phyloP scores from a whole-genome alignment of 23 tunicate genomes.

The Aplidium turbinatum region DNA sequence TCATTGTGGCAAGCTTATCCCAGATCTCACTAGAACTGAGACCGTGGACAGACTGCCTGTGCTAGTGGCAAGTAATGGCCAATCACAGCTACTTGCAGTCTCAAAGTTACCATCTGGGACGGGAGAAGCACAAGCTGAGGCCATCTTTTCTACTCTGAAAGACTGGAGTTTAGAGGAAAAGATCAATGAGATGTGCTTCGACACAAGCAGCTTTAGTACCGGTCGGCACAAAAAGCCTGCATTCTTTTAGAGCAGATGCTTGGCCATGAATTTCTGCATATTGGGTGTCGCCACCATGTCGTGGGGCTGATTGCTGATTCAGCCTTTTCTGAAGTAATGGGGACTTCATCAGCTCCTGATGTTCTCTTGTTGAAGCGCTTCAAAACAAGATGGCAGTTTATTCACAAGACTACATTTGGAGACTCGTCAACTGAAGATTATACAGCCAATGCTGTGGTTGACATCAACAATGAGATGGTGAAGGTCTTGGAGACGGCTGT shows the following conservation, averaged over 20 bases:
- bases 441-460: not conserved
- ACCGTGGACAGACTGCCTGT: conserved; percentile 34
- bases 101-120: too few relatives aligned
- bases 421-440: conserved; percentile 34
- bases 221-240: conserved; percentile 7
- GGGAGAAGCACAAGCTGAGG: too few relatives aligned
- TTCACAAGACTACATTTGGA: conserved; percentile 15
- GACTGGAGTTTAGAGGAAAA: too few relatives aligned
- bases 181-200: conserved; percentile 26
- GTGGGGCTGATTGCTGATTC: conserved; percentile 28
- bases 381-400: conserved; percentile 24
- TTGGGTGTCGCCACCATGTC: conserved; percentile 25
- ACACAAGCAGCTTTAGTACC: conserved; percentile 15
- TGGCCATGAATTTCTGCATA: conserved; percentile 7
- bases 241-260: conserved; percentile 14
- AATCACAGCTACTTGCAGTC: conserved; percentile 9
- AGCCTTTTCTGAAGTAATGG: conserved; percentile 29
- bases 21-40: conserved; percentile 6
- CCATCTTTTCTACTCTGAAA: too few relatives aligned
- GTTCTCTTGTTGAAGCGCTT: conserved; percentile 26
- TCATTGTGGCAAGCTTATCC: conserved; percentile 23
- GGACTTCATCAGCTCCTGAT: conserved; percentile 18
- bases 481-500: conserved; percentile 6
- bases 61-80: conserved; percentile 14
- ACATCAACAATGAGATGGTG: conserved; percentile 13